A percentile compares a stretch with the other conserved stretches of the same genome.
Evolutionary conservation across 2,888 invertebrate species (phyloP).

Genomic region (Endomychus coccineus): DNA sequence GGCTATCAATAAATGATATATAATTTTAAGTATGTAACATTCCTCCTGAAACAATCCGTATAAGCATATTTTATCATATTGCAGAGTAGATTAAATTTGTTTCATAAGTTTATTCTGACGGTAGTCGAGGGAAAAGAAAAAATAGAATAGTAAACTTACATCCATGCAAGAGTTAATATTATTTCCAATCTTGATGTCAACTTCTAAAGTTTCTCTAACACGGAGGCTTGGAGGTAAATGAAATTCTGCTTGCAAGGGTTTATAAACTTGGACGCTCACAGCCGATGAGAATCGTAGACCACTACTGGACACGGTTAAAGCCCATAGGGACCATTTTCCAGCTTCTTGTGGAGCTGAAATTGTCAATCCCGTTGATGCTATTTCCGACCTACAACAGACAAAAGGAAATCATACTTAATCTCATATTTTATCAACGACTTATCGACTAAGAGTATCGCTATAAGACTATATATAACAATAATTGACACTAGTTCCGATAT

Average conservation of each 20-base stretch:
- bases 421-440: too few species aligned
- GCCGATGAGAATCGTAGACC: slow-evolving; percentile 52
- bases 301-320: slow-evolving; percentile 50
- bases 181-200: slow-evolving; percentile 62
- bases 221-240: slow-evolving; percentile 52
- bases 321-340: slow-evolving; percentile 60
- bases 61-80: too few species aligned
- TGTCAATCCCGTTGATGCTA: slow-evolving; percentile 53
- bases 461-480: too few species aligned
- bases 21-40: too few species aligned
- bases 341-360: slow-evolving; percentile 56
- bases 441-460: too few species aligned
- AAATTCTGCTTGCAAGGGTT: slow-evolving; percentile 57
- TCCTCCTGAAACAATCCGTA: too few species aligned
- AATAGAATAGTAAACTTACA: slow-evolving; percentile 45
- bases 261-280: slow-evolving; percentile 53
- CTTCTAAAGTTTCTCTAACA: slow-evolving; percentile 58
- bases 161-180: slow-evolving; percentile 63
- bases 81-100: too few species aligned
- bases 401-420: too few species aligned
- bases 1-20: too few species aligned
- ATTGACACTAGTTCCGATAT: too few species aligned
- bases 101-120: too few species aligned
- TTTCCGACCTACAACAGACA: slow-evolving; percentile 45
- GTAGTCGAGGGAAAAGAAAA: not conserved